These are phyloP conservation scores for Sebastes alutus DNA, from an alignment of 2,797 vertebrate genomes.

Conservation along the genomic window DNA sequence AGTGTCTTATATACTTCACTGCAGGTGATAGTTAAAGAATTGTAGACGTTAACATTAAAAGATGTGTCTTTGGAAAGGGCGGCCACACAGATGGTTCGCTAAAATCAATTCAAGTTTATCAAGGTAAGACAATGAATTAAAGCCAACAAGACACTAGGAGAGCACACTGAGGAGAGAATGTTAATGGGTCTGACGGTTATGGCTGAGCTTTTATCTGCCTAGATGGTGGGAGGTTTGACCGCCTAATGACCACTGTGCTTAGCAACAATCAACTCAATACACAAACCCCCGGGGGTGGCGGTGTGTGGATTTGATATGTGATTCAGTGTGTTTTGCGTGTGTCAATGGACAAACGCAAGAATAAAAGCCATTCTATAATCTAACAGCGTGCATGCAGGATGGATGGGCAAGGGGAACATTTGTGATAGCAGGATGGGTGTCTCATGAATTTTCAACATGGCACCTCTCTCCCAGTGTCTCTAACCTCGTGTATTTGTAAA, in stretches of 20 bases:
- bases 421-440: conserved; percentile 36
- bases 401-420: conserved; percentile 49
- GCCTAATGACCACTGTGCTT: conserved; percentile 43
- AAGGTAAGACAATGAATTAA: conserved; percentile 34
- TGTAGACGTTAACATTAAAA: neutral
- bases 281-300: conserved; percentile 12
- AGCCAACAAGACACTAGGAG: conserved; percentile 20
- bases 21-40: neutral
- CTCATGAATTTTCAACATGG: conserved; percentile 64
- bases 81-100: conserved; percentile 8
- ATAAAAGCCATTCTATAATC: conserved; percentile 39
- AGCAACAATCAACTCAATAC: conserved; percentile 39
- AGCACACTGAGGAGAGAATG: conserved; percentile 23
- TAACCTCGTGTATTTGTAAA: conserved; percentile 56
- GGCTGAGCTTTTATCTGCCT: conserved; percentile 24
- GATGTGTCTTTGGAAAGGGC: neutral
- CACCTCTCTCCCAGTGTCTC: conserved; percentile 32
- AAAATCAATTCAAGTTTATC: conserved; percentile 31
- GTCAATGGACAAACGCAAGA: conserved; percentile 3
- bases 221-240: conserved; percentile 33
- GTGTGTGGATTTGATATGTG: neutral
- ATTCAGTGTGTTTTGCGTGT: neutral
- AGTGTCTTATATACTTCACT: neutral
- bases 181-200: conserved; percentile 32
- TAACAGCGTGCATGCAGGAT: conserved; percentile 18